phyloP scores from a whole-genome alignment of 2,113 vertebrate genomes.

The Pungitius pungitius region DNA sequence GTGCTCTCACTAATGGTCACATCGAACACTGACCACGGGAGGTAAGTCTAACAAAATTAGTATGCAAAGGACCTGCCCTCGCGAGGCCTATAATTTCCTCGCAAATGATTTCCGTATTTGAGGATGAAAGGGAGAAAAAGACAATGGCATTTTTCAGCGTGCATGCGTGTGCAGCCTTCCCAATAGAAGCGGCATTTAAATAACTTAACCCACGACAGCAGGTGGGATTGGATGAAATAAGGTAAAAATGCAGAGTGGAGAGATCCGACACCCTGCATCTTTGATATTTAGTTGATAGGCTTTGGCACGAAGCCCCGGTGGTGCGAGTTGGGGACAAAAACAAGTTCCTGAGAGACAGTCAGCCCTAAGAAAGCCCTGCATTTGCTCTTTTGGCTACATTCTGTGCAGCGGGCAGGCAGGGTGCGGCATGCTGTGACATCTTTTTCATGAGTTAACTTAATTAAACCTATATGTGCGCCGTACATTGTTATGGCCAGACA shows the following conservation, averaged over 20 bases:
- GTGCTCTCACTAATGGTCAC: constrained; percentile 89
- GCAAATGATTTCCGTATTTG: constrained; percentile 94
- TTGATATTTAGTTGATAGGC: constrained; percentile 88
- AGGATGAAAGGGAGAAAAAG: constrained; percentile 90
- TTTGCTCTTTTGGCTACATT: constrained; percentile 67
- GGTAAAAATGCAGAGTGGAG: constrained; percentile 87
- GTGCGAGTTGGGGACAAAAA: constrained; percentile 72
- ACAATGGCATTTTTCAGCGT: constrained; percentile 86
- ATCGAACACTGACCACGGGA: constrained; percentile 91
- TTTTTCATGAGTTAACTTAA: constrained; percentile 81
- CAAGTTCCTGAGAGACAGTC: constrained; percentile 64
- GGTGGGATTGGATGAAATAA: constrained; percentile 87
- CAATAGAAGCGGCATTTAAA: constrained; percentile 88
- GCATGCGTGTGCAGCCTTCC: constrained; percentile 76
- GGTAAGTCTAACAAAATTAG: constrained; percentile 99
- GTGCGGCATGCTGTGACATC: constrained; percentile 77
- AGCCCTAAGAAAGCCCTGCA: constrained; percentile 60
- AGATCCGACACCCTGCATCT: constrained; percentile 84
- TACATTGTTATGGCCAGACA: constrained; percentile 60
- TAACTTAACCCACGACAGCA: constrained; percentile 93
- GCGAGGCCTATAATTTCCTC: constrained; percentile 96
- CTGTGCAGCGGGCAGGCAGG: constrained; percentile 63
- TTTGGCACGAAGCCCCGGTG: constrained; percentile 74
- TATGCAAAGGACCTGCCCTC: constrained; percentile 97
- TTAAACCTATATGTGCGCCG: constrained; percentile 80